A percentile compares a stretch with the other conserved stretches of the same genome.
phyloP scores from a whole-genome alignment of 1,140 invertebrate genomes.

The Conus betulinus region DNA sequence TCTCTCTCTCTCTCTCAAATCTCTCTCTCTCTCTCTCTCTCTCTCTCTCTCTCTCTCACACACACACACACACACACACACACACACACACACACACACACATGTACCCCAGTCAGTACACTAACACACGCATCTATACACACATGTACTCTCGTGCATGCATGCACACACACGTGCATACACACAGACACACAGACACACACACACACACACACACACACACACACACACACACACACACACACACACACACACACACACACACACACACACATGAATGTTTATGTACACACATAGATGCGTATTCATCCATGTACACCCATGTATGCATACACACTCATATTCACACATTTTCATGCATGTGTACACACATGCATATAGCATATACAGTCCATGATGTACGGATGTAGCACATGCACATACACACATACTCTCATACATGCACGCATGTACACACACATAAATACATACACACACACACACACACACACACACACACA shows the following conservation, averaged over 20 bases:
- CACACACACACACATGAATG: not conserved
- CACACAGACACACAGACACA: not conserved
- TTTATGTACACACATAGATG: not conserved
- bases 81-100: not conserved
- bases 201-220: not conserved
- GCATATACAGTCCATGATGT: no score
- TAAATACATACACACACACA: not conserved
- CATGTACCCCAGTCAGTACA: not conserved
- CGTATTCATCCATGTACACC: not conserved
- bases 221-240: not conserved
- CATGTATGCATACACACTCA: not conserved
- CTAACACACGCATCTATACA: not conserved
- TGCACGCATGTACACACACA: not conserved
- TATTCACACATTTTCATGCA: not conserved
- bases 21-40: no score
- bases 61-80: slow-evolving; percentile 3
- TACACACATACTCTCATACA: not conserved
- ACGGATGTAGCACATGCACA: not conserved
- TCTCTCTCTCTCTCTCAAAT: no score
- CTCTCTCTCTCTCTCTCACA: no score
- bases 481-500: not conserved
- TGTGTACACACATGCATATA: not conserved
- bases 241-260: not conserved
- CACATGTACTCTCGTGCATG: not conserved
- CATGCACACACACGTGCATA: not conserved